Percentiles rank a stretch among this genome's conserved stretches.
phyloP scores from a whole-genome alignment of 2,113 vertebrate genomes.

The Strigops habroptila region DNA sequence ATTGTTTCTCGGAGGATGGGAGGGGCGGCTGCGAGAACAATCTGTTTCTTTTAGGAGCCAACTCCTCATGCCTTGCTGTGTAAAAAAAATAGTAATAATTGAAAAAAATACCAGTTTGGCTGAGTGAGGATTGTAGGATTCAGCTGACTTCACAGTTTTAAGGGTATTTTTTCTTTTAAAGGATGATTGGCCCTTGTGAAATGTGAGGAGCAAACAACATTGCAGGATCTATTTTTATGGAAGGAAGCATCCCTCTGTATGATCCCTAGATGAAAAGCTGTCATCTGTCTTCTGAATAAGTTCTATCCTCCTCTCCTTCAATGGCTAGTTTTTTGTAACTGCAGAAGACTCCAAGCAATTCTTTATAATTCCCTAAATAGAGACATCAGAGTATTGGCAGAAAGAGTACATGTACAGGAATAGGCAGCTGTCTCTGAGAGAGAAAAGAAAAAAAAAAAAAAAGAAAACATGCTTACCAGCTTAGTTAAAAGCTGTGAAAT shows the following conservation, averaged over 20 bases:
- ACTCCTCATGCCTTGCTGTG: not conserved
- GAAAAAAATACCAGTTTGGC: not conserved
- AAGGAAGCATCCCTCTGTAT: slow-evolving; percentile 67
- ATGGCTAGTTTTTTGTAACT: slow-evolving; percentile 65
- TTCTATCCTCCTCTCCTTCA: slow-evolving; percentile 68
- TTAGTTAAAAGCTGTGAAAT: slow-evolving; percentile 73
- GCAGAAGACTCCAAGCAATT: slow-evolving; percentile 71
- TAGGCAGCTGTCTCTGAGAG: slow-evolving; percentile 51
- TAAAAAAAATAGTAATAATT: slow-evolving; percentile 18
- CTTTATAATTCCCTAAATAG: slow-evolving; percentile 77
- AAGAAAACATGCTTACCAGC: not conserved
- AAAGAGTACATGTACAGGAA: slow-evolving; percentile 57
- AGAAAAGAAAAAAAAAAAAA: not conserved
- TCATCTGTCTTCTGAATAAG: slow-evolving; percentile 72
- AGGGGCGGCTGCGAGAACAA: not conserved
- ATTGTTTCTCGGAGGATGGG: slow-evolving; percentile 30
- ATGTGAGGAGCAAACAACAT: slow-evolving; percentile 51
- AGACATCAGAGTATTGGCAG: slow-evolving; percentile 73
- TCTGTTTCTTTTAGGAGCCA: slow-evolving; percentile 17
- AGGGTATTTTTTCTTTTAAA: slow-evolving; percentile 25
- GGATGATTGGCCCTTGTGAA: slow-evolving; percentile 48
- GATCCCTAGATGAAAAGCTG: slow-evolving; percentile 73
- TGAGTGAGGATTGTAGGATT: slow-evolving; percentile 1
- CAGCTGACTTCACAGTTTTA: slow-evolving; percentile 46
- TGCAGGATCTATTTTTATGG: slow-evolving; percentile 68